Base-by-base conservation (phyloP, 1,140 invertebrate species). In the Meloidogyne hapla region DNA sequence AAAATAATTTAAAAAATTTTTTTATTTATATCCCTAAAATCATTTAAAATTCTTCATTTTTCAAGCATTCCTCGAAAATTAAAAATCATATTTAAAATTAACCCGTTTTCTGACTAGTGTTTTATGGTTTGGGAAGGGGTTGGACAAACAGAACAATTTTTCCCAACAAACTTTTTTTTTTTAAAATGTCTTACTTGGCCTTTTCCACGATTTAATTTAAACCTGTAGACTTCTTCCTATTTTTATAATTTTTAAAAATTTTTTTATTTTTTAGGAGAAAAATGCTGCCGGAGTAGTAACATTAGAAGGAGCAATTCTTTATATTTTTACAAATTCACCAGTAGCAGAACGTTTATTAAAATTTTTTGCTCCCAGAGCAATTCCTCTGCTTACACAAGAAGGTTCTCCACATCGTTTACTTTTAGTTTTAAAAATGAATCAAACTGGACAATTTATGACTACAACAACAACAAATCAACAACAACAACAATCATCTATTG, bases 281-380 rank as follows among this genome's bases (percentile, higher is more conserved):
- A 83, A 83, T 33, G 80, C 80, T 12, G 80, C 77, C 6, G 80
- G 80, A 8, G 75, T 81, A 21, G 42, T 73, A 5, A 61, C 77
- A 21, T 10, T 83, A 10, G 25, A 45, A 6, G 63, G 67, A 23
- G 78, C 33, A 15, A 48, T 80, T 15, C 77, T 81, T 18, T 83
- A 81, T 63, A 64, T 81, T 15, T 38, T 81, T 12, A 61, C 80
- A n/a, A 13, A 79, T 61, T 79, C 79, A 15, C 48, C 68, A 61
- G 38, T 83, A 13, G 64, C 81, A n/a, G 63, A 74, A 1, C 62
- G 72, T 15, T 40, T 81, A 48, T 15, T 81, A 42, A 81, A 81
- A 64, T 80, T 82, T n/a, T 83, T 83, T 48, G 80, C 78, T 28
- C 80, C 80, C 25, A 12, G 80, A 18, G 26, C 84, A 8, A 38